phyloP scores from a whole-genome alignment of 2,113 vertebrate species.

The Hymenochirus boettgeri region DNA sequence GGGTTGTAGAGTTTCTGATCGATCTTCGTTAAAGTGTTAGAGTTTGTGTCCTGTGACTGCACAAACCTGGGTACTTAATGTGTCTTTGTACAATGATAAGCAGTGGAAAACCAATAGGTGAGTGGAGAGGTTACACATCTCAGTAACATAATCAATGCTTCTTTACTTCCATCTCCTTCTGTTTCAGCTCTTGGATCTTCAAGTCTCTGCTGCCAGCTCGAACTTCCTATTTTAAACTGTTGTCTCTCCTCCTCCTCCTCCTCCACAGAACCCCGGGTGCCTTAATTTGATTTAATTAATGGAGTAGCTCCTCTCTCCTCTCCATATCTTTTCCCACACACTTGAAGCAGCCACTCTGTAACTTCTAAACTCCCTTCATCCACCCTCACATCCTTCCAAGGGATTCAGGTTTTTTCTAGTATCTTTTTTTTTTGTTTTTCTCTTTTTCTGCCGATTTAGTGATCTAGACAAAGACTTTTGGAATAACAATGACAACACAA shows the following conservation, averaged over 20 bases:
- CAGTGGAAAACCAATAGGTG: constrained; percentile 13
- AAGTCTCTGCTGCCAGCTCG: constrained; percentile 15
- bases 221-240: constrained; percentile 31
- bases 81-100: constrained; percentile 20
- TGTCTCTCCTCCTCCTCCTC: constrained; percentile 29
- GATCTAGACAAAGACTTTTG: constrained; percentile 99
- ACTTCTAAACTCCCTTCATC: constrained; percentile 35
- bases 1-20: not conserved
- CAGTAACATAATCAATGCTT: constrained; percentile 37
- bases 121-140: constrained; percentile 24
- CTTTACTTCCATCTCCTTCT: constrained; percentile 26
- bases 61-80: constrained; percentile 14
- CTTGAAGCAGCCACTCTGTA: constrained; percentile 17
- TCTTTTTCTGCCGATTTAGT: constrained; percentile 77
- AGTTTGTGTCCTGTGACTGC: not conserved
- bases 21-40: constrained; percentile 8
- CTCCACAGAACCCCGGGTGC: constrained; percentile 30
- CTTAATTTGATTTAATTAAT: constrained; percentile 22
- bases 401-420: constrained; percentile 67
- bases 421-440: constrained; percentile 70
- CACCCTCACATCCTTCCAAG: constrained; percentile 47
- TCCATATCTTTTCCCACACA: not conserved
- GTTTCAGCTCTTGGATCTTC: constrained; percentile 24
- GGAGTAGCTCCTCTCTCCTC: constrained; percentile 6
- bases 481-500: constrained; percentile 99